phyloP scores from a whole-genome alignment of 2,797 vertebrate species.

The Rhabdomys pumilio region DNA sequence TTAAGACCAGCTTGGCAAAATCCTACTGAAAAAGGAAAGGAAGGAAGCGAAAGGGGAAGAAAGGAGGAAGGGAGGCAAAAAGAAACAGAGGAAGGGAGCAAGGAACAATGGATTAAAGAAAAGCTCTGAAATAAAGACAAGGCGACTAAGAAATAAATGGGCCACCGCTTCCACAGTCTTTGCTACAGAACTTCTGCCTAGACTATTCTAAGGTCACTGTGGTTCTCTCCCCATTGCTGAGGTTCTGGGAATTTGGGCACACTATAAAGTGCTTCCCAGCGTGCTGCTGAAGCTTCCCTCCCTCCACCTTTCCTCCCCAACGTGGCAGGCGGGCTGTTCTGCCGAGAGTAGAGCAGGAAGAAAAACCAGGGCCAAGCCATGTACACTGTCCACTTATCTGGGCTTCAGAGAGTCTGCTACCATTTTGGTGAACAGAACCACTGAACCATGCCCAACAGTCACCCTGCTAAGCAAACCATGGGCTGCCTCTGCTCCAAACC shows the following conservation, averaged over 20 bases:
- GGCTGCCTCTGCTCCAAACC: not conserved
- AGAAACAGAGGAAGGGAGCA: not conserved
- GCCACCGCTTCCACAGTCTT: not conserved
- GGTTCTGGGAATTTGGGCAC: not conserved
- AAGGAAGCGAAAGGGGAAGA: not conserved
- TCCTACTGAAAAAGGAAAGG: not conserved
- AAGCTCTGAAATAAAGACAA: not conserved
- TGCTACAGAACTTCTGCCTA: not conserved
- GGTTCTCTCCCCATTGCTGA: not conserved
- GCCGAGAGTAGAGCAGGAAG: not conserved
- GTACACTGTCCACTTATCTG: not conserved
- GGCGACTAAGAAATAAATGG: not conserved
- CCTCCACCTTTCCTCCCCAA: not conserved
- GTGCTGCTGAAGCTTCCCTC: no score
- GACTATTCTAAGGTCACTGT: rapidly evolving
- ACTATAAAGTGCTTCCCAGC: not conserved
- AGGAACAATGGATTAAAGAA: not conserved
- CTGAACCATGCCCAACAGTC: not conserved
- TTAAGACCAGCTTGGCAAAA: not conserved
- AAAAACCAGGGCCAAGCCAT: constrained; percentile 7
- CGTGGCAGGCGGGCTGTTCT: not conserved
- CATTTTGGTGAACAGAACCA: not conserved
- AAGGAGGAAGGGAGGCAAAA: not conserved
- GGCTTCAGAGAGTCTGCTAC: not conserved
- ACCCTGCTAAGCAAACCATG: not conserved